A percentile compares a stretch with the other conserved stretches of the same genome.
Evolutionary conservation across 1,140 invertebrate genomes (phyloP).

Genomic region (Brachionus manjavacas): DNA sequence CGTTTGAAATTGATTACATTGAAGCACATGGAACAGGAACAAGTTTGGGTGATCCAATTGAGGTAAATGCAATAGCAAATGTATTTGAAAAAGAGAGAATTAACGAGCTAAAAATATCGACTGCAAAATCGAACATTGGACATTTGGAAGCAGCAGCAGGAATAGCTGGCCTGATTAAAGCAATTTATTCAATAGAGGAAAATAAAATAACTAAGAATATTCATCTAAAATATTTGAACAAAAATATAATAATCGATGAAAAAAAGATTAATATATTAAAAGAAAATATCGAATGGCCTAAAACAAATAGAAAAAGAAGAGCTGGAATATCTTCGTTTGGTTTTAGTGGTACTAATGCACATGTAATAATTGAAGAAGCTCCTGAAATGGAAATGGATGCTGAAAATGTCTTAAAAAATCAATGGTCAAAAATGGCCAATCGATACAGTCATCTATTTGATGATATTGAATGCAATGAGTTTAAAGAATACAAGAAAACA

Average conservation of each 20-base stretch:
- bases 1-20: background rate
- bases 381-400: background rate
- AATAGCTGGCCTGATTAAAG: background rate
- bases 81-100: background rate
- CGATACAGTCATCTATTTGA: background rate
- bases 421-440: background rate
- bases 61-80: background rate
- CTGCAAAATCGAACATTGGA: conserved; percentile 26
- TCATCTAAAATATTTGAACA: background rate
- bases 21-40: conserved; percentile 23
- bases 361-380: background rate
- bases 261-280: background rate
- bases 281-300: background rate
- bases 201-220: background rate
- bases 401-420: background rate
- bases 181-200: background rate
- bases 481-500: background rate
- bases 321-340: background rate
- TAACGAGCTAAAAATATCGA: background rate
- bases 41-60: background rate
- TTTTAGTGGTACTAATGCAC: background rate
- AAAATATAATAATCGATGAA: background rate
- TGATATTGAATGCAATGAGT: background rate
- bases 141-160: conserved; percentile 14
- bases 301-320: background rate